Percentiles rank a stretch among this genome's conserved stretches.
These are phyloP conservation scores for Oligia latruncula DNA, from an alignment of 2,888 invertebrate genomes.

Conservation along the genomic window DNA sequence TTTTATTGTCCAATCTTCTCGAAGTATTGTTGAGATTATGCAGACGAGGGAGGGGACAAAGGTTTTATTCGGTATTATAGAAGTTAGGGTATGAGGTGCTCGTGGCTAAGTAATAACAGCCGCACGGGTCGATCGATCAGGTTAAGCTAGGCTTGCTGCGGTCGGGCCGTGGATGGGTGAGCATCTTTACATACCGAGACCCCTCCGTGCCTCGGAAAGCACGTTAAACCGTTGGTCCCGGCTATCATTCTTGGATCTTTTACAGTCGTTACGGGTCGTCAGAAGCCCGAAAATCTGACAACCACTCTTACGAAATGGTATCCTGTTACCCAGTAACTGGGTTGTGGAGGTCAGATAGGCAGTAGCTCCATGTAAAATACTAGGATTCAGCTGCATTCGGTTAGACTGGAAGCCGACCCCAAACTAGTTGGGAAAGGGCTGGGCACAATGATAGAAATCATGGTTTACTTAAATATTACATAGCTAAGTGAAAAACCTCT, in stretches of 20 bases:
- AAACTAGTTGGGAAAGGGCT: neutral
- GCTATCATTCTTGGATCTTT: neutral
- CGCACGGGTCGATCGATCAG: neutral
- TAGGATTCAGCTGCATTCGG: too few relatives aligned
- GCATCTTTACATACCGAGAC: neutral
- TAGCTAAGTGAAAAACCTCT: neutral
- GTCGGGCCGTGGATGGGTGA: neutral
- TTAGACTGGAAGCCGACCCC: neutral
- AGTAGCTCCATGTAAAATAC: neutral
- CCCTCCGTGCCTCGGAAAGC: neutral
- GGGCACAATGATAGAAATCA: constrained; percentile 24
- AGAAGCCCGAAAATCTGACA: neutral
- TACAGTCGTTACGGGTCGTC: neutral
- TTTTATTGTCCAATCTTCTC: constrained; percentile 63
- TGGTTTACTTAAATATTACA: neutral
- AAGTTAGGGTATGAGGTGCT: constrained; percentile 25
- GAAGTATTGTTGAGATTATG: constrained; percentile 52
- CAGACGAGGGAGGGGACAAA: constrained; percentile 22
- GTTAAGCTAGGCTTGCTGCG: neutral
- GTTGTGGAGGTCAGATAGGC: neutral
- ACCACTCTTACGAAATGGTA: neutral
- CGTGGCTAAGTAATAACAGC: neutral
- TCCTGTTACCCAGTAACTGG: neutral
- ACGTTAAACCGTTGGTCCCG: neutral
- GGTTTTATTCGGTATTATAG: constrained; percentile 40